Evolutionary conservation across 2,113 vertebrate genomes (phyloP).

Genomic region (Agelaius phoeniceus): DNA sequence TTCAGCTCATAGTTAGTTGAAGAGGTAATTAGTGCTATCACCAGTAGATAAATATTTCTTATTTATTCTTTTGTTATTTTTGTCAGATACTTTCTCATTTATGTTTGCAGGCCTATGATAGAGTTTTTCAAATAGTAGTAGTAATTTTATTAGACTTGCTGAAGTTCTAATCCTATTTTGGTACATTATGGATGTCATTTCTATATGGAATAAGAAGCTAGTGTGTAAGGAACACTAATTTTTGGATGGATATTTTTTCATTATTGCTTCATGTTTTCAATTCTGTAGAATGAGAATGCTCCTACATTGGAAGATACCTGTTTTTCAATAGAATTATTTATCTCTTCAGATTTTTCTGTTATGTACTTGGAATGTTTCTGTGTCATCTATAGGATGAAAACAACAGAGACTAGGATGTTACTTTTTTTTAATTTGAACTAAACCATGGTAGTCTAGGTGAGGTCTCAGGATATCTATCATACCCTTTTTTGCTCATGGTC

Average conservation of each 20-base stretch:
- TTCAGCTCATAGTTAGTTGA: not conserved
- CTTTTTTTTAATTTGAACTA: not conserved
- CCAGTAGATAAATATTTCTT: not conserved
- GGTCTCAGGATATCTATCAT: not conserved
- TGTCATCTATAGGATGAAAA: not conserved
- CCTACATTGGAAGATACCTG: not conserved
- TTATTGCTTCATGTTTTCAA: not conserved
- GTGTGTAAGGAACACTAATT: not conserved
- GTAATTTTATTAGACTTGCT: not conserved
- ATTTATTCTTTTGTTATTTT: not conserved
- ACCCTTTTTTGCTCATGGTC: not conserved
- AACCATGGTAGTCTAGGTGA: not conserved
- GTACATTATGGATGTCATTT: not conserved
- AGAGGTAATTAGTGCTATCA: not conserved
- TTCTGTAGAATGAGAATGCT: not conserved
- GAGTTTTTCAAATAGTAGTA: not conserved
- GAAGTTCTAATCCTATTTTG: not conserved
- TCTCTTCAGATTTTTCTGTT: not conserved
- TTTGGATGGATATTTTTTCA: not conserved
- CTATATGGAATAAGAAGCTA: not conserved
- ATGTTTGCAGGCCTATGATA: not conserved
- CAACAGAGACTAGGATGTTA: not conserved
- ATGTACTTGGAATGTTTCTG: not conserved
- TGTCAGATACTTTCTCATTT: not conserved
- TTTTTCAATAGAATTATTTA: not conserved